Percentiles rank a stretch among this genome's conserved stretches.
Conservation (phyloP, 2,113 vertebrate genomes). For the Oncorhynchus mykiss region DNA sequence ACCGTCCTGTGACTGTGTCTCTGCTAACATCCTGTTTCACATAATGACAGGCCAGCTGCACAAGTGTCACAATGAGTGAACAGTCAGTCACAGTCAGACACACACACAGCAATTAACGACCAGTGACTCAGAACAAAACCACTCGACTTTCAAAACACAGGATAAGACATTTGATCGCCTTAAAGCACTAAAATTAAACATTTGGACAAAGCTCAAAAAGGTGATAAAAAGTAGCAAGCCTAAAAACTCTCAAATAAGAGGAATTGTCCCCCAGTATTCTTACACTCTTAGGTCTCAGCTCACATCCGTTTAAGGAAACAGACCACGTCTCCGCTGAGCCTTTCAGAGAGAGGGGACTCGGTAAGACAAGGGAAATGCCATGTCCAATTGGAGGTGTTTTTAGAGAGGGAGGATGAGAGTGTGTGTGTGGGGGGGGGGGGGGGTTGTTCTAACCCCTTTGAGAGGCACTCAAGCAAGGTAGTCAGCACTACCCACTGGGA, state of each 20-base stretch:
- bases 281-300: neutral
- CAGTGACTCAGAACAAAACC: neutral
- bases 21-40: neutral
- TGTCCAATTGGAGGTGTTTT: too few species aligned
- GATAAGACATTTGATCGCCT: neutral
- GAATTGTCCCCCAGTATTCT: neutral
- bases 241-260: neutral
- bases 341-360: neutral
- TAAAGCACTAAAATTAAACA: neutral
- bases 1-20: neutral
- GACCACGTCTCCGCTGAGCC: neutral
- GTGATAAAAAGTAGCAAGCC: neutral
- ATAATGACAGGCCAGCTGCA: neutral
- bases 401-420: too few species aligned
- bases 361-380: too few species aligned
- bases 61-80: neutral
- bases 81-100: neutral
- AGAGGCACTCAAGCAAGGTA: too few species aligned
- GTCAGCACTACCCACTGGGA: too few species aligned
- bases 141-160: neutral
- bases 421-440: too few species aligned
- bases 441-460: too few species aligned
- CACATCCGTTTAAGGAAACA: neutral
- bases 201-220: neutral
- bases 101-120: neutral